Percentiles rank a stretch among this genome's conserved stretches.
Conservation (phyloP, 2,797 vertebrate species). For the Mus minutoides region DNA sequence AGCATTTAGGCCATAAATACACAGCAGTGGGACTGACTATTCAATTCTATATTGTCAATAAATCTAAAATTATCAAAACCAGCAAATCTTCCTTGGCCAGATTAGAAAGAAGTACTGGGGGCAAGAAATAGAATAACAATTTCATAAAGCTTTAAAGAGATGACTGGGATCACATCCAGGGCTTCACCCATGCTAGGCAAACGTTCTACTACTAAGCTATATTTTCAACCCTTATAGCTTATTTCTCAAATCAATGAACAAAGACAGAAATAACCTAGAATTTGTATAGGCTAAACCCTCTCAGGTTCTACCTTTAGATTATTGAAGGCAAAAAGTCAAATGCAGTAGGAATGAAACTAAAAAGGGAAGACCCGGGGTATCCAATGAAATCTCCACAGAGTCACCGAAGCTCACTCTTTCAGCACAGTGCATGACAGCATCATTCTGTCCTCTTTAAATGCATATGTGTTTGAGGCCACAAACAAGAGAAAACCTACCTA, state of each 20-base stretch:
- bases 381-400: background rate
- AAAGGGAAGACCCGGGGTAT: constrained; percentile 26
- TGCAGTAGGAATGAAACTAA: background rate
- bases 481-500: constrained; percentile 31
- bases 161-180: background rate
- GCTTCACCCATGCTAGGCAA: background rate
- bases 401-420: background rate
- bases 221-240: background rate
- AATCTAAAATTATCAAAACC: constrained; percentile 45
- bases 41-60: constrained; percentile 51
- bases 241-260: constrained; percentile 52
- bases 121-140: constrained; percentile 43
- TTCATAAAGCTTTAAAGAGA: constrained; percentile 48
- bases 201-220: background rate
- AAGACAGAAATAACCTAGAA: constrained; percentile 57
- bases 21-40: background rate
- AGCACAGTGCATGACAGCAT: background rate
- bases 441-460: background rate
- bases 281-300: background rate
- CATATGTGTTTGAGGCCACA: background rate
- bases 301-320: background rate
- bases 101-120: constrained; percentile 43
- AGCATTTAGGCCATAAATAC: background rate
- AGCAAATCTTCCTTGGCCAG: background rate
- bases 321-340: constrained; percentile 39